Percentiles rank a stretch among this genome's conserved stretches.
Evolutionary conservation across 1,140 invertebrate species (phyloP).

Genomic region (Tetragnatha versicolor): DNA sequence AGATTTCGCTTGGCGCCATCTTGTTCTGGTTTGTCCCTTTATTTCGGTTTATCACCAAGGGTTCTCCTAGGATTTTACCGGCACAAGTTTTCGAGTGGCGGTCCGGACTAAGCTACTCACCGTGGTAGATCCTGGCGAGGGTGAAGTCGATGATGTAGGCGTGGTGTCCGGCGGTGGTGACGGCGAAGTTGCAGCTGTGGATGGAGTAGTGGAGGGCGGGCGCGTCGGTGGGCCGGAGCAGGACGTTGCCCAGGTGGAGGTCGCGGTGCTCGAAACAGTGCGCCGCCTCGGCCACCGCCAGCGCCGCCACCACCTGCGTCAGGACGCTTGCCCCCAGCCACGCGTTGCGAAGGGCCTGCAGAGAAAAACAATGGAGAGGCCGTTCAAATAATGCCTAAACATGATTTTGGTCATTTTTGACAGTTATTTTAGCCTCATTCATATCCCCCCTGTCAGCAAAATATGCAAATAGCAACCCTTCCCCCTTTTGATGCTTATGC

Average conservation of each 20-base stretch:
- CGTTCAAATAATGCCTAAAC: no score
- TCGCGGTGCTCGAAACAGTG: slow-evolving; percentile 66
- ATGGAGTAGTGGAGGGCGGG: slow-evolving; percentile 57
- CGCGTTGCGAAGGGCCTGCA: neutral
- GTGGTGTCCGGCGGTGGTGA: slow-evolving; percentile 61
- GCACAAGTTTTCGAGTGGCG: no score
- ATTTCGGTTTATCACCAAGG: no score
- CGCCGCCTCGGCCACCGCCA: slow-evolving; percentile 64
- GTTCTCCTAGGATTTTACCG: no score
- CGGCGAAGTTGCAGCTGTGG: slow-evolving; percentile 54
- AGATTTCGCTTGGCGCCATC: no score
- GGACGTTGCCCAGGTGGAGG: slow-evolving; percentile 65
- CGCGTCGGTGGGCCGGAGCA: slow-evolving; percentile 59
- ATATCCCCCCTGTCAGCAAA: no score
- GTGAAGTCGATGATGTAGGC: slow-evolving; percentile 66
- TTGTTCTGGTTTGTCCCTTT: no score
- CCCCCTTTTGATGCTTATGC: no score
- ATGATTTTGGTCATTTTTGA: no score
- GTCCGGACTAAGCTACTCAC: neutral
- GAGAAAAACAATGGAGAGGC: neutral
- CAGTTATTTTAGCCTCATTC: no score
- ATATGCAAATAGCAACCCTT: no score
- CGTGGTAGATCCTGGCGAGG: slow-evolving; percentile 59
- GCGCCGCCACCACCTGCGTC: slow-evolving; percentile 61
- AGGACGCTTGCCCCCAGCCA: slow-evolving; percentile 56